Conservation (phyloP, 2,888 invertebrate genomes). For the Ypsolopha scabrella region DNA sequence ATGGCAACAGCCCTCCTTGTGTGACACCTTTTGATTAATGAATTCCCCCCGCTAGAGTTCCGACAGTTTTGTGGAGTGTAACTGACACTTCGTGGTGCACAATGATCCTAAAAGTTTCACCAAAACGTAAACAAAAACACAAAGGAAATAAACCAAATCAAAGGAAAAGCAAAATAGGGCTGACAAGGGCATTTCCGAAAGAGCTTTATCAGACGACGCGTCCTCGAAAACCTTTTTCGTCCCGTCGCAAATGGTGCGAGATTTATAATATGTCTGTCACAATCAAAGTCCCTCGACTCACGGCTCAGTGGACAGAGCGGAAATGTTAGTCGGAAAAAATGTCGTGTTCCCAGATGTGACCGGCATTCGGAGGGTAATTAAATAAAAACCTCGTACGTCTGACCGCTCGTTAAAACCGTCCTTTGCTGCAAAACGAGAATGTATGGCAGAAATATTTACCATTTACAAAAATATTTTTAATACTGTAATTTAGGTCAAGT, state of each 20-base stretch:
- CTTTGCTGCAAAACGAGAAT: neutral
- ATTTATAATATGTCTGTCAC: slow-evolving; percentile 4
- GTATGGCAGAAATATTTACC: neutral
- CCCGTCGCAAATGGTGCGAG: too few species aligned
- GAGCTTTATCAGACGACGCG: too few species aligned
- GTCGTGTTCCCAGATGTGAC: slow-evolving; percentile 13
- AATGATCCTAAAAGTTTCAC: neutral
- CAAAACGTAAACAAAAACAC: neutral
- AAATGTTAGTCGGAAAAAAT: slow-evolving; percentile 16
- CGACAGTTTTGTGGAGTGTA: neutral
- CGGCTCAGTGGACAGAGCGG: slow-evolving; percentile 4
- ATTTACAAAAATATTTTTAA: neutral
- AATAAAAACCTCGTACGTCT: neutral
- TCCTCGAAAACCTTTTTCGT: too few species aligned
- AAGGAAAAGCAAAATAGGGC: neutral
- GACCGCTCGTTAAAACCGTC: neutral
- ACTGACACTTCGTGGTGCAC: neutral
- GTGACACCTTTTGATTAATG: neutral
- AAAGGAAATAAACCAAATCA: neutral
- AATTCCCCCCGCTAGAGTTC: neutral
- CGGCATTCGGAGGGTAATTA: neutral
- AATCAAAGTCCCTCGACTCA: slow-evolving; percentile 8
- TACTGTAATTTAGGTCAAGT: neutral
- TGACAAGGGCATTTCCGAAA: neutral
- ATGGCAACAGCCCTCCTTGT: slow-evolving; percentile 27